phyloP scores from a whole-genome alignment of 2,797 vertebrate species.

The Silurus aristotelis region DNA sequence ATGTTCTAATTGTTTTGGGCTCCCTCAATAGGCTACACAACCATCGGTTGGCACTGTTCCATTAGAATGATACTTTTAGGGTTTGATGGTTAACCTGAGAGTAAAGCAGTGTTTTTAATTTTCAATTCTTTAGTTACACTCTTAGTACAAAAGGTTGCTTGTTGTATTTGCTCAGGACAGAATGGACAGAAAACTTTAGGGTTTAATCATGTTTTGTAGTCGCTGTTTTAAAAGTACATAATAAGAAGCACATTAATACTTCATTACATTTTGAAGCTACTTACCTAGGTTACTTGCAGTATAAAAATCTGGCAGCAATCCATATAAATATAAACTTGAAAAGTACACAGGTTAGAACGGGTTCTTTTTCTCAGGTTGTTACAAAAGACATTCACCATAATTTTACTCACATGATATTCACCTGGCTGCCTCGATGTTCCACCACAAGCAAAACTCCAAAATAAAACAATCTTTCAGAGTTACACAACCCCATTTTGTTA shows the following conservation, averaged over 20 bases:
- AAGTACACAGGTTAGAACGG: not conserved
- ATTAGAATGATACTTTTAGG: not conserved
- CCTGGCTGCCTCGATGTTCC: not conserved
- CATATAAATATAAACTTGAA: not conserved
- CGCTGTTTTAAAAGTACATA: not conserved
- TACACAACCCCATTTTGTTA: conserved; percentile 35
- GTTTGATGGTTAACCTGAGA: not conserved
- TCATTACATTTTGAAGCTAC: not conserved
- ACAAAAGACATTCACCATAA: not conserved
- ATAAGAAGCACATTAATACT: not conserved
- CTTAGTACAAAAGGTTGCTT: not conserved
- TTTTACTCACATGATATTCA: not conserved
- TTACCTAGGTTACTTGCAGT: not conserved
- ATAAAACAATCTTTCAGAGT: conserved; percentile 16
- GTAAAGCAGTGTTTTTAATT: not conserved
- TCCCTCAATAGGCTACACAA: not conserved
- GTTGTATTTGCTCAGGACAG: not conserved
- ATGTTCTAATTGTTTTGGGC: too few relatives aligned
- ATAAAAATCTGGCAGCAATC: not conserved
- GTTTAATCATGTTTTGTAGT: not conserved
- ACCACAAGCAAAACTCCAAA: conserved; percentile 12
- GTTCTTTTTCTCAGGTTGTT: not conserved
- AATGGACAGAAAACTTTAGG: not conserved
- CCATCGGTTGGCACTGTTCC: not conserved
- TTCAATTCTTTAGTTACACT: not conserved